phyloP scores from a whole-genome alignment of 2,113 vertebrate genomes.

The Scophthalmus maximus region DNA sequence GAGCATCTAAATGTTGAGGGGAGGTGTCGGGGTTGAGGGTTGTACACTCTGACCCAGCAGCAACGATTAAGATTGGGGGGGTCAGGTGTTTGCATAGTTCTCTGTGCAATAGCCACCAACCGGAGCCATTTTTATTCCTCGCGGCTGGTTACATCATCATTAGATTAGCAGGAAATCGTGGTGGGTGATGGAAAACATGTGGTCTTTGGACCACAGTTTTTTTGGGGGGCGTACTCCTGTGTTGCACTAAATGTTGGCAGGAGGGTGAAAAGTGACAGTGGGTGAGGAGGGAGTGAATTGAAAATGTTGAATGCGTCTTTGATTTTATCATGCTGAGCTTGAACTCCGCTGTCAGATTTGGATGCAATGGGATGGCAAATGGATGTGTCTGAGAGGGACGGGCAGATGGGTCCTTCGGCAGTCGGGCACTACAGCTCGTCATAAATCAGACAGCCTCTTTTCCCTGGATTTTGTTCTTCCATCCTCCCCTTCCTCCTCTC shows the following conservation, averaged over 20 bases:
- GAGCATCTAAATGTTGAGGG: conserved; percentile 40
- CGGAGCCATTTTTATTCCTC: conserved; percentile 78
- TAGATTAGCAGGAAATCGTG: conserved; percentile 71
- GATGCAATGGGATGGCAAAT: conserved; percentile 7
- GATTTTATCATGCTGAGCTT: background rate
- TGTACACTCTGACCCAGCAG: conserved; percentile 83
- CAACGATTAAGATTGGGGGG: conserved; percentile 82
- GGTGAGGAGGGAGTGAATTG: conserved; percentile 22
- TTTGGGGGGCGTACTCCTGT: conserved; percentile 23
- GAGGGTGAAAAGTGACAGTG: conserved; percentile 29
- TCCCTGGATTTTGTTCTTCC: conserved; percentile 65
- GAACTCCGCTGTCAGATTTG: conserved; percentile 14
- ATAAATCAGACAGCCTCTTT: conserved; percentile 78
- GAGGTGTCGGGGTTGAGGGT: conserved; percentile 57
- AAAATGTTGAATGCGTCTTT: background rate
- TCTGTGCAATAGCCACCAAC: conserved; percentile 84
- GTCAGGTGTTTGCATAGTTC: conserved; percentile 86
- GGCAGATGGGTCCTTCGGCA: conserved; percentile 51
- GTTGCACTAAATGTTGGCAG: conserved; percentile 32
- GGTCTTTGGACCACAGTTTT: conserved; percentile 58
- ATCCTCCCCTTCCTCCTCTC: conserved; percentile 69
- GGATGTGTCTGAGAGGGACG: conserved; percentile 8
- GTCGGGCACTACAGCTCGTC: conserved; percentile 67
- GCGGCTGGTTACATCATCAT: conserved; percentile 73
- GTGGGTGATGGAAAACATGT: conserved; percentile 56